Evolutionary conservation across 2,888 invertebrate species (phyloP).

Genomic region (Apodemia duryi): DNA sequence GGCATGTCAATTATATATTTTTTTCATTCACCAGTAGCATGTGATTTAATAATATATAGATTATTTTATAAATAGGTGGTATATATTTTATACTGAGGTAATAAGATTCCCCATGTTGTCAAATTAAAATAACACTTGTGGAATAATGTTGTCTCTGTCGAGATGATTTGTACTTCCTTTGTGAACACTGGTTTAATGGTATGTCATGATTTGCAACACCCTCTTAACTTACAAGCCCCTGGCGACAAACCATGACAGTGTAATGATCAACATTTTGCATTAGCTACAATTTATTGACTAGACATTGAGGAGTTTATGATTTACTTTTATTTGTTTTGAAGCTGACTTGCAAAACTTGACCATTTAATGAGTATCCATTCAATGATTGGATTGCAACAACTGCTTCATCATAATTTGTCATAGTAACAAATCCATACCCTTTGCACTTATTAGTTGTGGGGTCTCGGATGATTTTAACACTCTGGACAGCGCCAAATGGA

Average conservation of each 20-base stretch:
- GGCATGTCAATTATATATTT: neutral
- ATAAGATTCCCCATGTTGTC: constrained; percentile 14
- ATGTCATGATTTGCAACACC: constrained; percentile 60
- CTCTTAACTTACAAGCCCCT: constrained; percentile 51
- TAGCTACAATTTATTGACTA: constrained; percentile 80
- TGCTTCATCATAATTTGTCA: constrained; percentile 99
- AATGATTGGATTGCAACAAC: constrained; percentile 97
- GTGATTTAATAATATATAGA: constrained; percentile 9
- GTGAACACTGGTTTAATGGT: constrained; percentile 46
- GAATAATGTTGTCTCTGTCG: constrained; percentile 26
- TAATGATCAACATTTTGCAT: constrained; percentile 77
- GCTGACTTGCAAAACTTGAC: constrained; percentile 97
- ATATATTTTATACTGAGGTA: constrained; percentile 10
- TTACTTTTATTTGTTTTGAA: constrained; percentile 96
- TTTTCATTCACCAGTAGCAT: neutral
- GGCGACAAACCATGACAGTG: constrained; percentile 72
- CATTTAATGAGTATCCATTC: constrained; percentile 97
- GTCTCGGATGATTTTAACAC: constrained; percentile 97
- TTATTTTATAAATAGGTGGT: constrained; percentile 8
- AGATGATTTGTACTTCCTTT: constrained; percentile 55
- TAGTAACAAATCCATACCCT: constrained; percentile 98
- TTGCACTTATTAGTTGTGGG: constrained; percentile 98
- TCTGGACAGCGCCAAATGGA: constrained; percentile 98
- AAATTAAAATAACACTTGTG: constrained; percentile 15
- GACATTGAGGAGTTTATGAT: constrained; percentile 72